phyloP scores from a whole-genome alignment of 2,797 vertebrate genomes.

The Chromis chromis region DNA sequence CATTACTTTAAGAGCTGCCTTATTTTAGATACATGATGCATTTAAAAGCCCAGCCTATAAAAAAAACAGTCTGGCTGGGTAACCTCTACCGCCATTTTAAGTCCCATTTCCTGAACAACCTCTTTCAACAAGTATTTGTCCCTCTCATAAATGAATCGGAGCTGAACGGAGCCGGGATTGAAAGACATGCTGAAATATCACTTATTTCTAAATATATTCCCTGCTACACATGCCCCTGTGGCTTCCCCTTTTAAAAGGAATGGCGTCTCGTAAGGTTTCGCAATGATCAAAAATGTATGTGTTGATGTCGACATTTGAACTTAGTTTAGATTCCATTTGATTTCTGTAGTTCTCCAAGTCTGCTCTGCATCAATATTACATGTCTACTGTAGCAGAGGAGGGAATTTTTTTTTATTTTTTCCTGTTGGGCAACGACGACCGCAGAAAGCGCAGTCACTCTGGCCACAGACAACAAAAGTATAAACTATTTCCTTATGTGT shows the following conservation, averaged over 20 bases:
- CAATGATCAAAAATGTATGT: conserved; percentile 81
- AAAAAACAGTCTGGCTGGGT: conserved; percentile 55
- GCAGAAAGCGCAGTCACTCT: conserved; percentile 66
- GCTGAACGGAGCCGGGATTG: conserved; percentile 64
- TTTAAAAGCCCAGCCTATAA: conserved; percentile 67
- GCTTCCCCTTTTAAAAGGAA: conserved; percentile 67
- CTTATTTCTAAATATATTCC: conserved; percentile 80
- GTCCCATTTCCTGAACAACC: conserved; percentile 71
- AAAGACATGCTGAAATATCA: conserved; percentile 75
- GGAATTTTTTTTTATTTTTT: conserved; percentile 37
- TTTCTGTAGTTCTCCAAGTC: conserved; percentile 74
- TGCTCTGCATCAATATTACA: conserved; percentile 84
- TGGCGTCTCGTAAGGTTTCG: conserved; percentile 64
- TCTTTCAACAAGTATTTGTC: conserved; percentile 77
- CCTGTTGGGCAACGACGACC: conserved; percentile 59
- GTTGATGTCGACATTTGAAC: conserved; percentile 81
- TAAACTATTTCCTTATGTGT: conserved; percentile 71
- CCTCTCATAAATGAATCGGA: conserved; percentile 77
- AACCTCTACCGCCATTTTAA: conserved; percentile 63
- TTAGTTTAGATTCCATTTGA: conserved; percentile 80
- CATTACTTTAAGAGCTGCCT: conserved; percentile 55
- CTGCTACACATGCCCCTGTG: conserved; percentile 52
- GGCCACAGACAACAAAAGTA: conserved; percentile 71
- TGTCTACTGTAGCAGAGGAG: conserved; percentile 66
- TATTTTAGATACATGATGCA: conserved; percentile 58